Base-by-base conservation (phyloP, 2,113 vertebrate genomes). In the Pedionomus torquatus region DNA sequence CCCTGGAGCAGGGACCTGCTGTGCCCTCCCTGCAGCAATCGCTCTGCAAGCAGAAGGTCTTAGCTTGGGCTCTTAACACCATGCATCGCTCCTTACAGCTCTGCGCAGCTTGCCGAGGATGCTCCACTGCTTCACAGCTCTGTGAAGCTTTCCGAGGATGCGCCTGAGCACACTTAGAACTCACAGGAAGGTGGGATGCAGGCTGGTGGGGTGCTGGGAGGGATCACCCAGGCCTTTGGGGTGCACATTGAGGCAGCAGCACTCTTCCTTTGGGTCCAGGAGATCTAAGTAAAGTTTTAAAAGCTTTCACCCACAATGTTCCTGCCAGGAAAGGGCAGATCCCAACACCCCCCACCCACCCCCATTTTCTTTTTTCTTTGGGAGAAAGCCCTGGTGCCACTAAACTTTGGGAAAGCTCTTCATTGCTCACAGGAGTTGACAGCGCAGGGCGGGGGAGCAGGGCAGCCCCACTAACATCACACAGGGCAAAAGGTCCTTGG, bases 401-500 rank as follows among this genome's bases (percentile, higher is more conserved):
- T 28, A 24, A 4, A 5, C 24, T 49, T 33, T 5, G 39, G 44
- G 16, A 58, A 33, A 35, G 24, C 39, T 24, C 4, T 54, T 17
- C 8, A 2, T 17, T 41, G 65, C 54, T 61, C 61, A 5, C 30
- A 31, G 66, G 35, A 17, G 26, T 9, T 10, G 37, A 17, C 52
- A 54, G 28, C 28, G 10, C 28, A 30, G 28, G 16, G 52, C 28
- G 17, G 52, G 52, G 9, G 60, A 18, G 17, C 33, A 31, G 28
- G 4, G 0, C 1, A 11, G n/a, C 43, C 18, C 0, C 49, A 7
- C 41, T 2, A 6, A 17, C 15, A 24, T 8, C 7, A 3, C 35
- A 4, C 0, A 8, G 78, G 39, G 55, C 68, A 10, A 30, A 77
- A n/a, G 16, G 46, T 16, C 11, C 4, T 2, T 6, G 44, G 39